Conservation (phyloP, 2,797 vertebrate genomes). For the Silurus aristotelis region DNA sequence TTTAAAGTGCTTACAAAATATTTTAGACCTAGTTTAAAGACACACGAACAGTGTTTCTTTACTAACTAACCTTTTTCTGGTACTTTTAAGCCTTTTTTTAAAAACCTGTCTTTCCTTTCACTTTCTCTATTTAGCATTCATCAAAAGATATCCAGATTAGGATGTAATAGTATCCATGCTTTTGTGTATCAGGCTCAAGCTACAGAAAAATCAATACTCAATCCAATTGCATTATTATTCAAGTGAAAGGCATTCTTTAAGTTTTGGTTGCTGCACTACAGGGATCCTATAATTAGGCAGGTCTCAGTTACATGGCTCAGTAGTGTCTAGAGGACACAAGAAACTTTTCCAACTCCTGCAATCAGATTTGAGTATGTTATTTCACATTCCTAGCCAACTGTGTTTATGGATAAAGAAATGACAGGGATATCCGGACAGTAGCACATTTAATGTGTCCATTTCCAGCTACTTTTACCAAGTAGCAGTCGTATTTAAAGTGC, state of each 20-base stretch:
- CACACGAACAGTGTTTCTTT: not conserved
- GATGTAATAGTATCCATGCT: not conserved
- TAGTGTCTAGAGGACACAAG: not conserved
- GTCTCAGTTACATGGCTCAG: slow-evolving; percentile 24
- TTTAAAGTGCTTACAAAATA: not conserved
- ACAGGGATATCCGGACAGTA: slow-evolving; percentile 11
- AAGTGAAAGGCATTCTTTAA: not conserved
- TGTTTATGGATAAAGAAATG: slow-evolving; percentile 2
- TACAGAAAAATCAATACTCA: slow-evolving; percentile 27
- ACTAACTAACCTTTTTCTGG: slow-evolving; percentile 13
- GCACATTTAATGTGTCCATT: slow-evolving; percentile 33
- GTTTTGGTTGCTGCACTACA: not conserved
- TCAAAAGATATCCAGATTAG: not conserved
- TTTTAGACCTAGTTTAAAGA: not conserved
- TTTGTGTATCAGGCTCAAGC: not conserved
- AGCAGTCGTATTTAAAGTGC: slow-evolving; percentile 3
- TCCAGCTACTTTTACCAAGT: slow-evolving; percentile 23
- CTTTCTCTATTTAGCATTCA: not conserved
- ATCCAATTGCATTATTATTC: slow-evolving; percentile 20
- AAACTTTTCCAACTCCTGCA: not conserved
- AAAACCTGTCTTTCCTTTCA: not conserved
- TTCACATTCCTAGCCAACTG: not conserved
- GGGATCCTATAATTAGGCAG: slow-evolving; percentile 19
- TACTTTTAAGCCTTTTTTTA: not conserved
- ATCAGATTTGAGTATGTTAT: slow-evolving; percentile 1